Evolutionary conservation across 2,113 vertebrate genomes (phyloP).

Genomic region (Fregata magnificens): DNA sequence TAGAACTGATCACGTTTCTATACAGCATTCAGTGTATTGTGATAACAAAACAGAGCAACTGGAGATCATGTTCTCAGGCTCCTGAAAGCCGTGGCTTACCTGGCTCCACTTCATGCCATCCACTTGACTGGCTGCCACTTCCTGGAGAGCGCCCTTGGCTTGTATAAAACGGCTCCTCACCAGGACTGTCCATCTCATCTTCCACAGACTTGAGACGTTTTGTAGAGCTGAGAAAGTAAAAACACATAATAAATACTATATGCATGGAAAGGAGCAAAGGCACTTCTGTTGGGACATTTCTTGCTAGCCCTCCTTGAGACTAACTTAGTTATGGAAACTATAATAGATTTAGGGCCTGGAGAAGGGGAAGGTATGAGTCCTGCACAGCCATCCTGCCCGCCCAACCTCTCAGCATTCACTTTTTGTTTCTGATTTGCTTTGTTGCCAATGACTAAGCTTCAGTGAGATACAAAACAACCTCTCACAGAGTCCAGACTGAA

Average conservation of each 20-base stretch:
- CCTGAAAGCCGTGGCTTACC: constrained; percentile 75
- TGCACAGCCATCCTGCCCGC: background rate
- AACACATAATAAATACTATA: background rate
- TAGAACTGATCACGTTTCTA: background rate
- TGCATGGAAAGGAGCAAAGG: background rate
- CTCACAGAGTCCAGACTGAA: background rate
- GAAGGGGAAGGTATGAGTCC: background rate
- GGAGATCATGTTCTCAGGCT: background rate
- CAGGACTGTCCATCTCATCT: constrained; percentile 98
- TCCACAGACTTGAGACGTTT: constrained; percentile 99
- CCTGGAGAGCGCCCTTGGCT: constrained; percentile 94
- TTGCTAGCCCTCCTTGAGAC: background rate
- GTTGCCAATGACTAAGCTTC: background rate
- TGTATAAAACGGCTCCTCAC: constrained; percentile 96
- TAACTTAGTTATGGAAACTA: background rate
- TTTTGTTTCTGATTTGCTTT: background rate
- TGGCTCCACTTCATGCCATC: constrained; percentile 99
- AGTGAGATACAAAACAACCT: background rate
- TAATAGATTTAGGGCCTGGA: background rate
- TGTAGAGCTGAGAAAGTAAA: constrained; percentile 84
- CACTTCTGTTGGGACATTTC: background rate
- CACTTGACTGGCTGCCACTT: constrained; percentile 92
- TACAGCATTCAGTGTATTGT: background rate
- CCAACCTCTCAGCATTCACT: background rate
- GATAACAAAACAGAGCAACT: background rate